These are phyloP conservation scores for Linepithema humile DNA, from an alignment of 1,140 invertebrate species.

Conservation along the genomic window DNA sequence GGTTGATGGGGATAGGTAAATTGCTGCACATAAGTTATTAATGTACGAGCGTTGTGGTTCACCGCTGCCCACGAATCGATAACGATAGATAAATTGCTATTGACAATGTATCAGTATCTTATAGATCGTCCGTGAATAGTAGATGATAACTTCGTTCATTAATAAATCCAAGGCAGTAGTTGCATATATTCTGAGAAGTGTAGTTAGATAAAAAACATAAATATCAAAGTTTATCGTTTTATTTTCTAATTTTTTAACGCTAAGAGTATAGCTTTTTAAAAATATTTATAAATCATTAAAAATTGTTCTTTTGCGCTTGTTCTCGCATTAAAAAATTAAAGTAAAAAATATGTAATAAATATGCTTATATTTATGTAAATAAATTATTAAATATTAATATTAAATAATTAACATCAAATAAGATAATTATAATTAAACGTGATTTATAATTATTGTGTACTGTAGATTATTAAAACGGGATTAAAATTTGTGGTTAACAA, in stretches of 20 bases:
- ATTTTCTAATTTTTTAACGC: background rate
- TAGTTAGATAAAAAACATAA: background rate
- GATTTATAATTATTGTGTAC: no score
- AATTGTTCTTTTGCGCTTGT: background rate
- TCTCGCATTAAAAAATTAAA: background rate
- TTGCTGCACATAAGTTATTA: slow-evolving; percentile 22
- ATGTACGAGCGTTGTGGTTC: slow-evolving; percentile 6
- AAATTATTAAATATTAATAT: no score
- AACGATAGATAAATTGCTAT: slow-evolving; percentile 35
- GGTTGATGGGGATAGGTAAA: background rate
- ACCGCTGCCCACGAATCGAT: slow-evolving; percentile 7
- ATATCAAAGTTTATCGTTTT: background rate
- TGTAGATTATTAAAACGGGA: no score
- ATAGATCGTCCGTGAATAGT: slow-evolving; percentile 33
- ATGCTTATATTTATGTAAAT: no score
- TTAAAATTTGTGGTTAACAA: no score
- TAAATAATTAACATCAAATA: no score
- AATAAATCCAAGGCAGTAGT: slow-evolving; percentile 20
- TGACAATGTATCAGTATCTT: slow-evolving; percentile 29
- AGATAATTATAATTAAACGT: no score
- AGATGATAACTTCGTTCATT: background rate
- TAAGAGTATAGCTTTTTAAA: background rate
- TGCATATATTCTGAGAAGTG: background rate
- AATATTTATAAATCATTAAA: background rate
- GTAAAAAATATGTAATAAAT: no score